Evolutionary conservation across 2,797 vertebrate species (phyloP).

Genomic region (Micrastur ruficollis): DNA sequence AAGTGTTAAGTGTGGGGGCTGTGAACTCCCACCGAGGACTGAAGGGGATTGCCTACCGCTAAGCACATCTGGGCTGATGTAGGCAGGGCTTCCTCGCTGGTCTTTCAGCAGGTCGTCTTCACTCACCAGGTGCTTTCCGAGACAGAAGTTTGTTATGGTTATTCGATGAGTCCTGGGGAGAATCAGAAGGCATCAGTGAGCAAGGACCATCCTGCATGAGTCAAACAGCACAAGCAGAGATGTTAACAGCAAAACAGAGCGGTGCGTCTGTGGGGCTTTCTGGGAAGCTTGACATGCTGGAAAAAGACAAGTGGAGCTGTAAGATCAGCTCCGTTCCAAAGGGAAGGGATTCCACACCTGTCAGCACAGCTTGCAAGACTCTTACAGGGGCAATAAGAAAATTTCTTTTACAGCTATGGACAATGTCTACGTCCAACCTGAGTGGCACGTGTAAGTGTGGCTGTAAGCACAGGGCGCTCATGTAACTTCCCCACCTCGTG

Average conservation of each 20-base stretch:
- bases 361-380: not conserved
- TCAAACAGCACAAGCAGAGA: not conserved
- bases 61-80: constrained; percentile 97
- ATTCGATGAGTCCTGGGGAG: constrained; percentile 90
- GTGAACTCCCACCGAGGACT: not conserved
- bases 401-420: not conserved
- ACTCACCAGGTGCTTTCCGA: constrained; percentile 97
- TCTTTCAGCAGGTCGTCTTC: constrained; percentile 98
- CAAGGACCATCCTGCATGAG: accelerated
- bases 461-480: not conserved
- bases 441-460: accelerated
- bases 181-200: not conserved
- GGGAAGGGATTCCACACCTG: not conserved
- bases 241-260: not conserved
- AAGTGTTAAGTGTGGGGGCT: accelerated
- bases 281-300: not conserved
- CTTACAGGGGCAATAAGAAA: not conserved
- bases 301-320: not conserved
- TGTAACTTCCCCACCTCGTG: not conserved
- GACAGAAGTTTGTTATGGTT: constrained; percentile 99
- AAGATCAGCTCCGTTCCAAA: not conserved
- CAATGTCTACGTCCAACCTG: not conserved
- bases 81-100: constrained; percentile 97
- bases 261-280: not conserved
- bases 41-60: constrained; percentile 81